phyloP scores from a whole-genome alignment of 2,888 invertebrate species.

The Zygaena filipendulae region DNA sequence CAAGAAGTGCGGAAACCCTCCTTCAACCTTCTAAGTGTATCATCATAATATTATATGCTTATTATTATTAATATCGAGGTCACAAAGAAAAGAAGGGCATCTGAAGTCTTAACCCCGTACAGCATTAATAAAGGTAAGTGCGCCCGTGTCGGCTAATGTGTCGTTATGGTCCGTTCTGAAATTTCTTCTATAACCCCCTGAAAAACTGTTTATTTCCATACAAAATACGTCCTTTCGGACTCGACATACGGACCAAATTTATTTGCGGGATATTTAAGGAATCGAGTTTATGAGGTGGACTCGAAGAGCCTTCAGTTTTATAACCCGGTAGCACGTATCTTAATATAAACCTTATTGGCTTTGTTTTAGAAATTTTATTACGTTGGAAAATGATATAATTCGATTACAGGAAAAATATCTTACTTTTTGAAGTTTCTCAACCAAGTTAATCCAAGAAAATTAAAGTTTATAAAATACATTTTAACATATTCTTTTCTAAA shows the following conservation, averaged over 20 bases:
- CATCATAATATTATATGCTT: too few species aligned
- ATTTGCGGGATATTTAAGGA: slow-evolving; percentile 13
- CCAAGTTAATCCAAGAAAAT: too few species aligned
- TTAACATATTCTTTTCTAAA: too few species aligned
- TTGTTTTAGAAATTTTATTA: too few species aligned
- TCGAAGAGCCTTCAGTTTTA: slow-evolving; percentile 43
- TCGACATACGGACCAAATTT: slow-evolving; percentile 25
- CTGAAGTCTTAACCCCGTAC: slow-evolving; percentile 50
- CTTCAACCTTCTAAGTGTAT: too few species aligned
- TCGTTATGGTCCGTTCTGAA: slow-evolving; percentile 57
- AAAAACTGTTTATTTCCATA: slow-evolving; percentile 17
- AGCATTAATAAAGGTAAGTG: slow-evolving; percentile 62
- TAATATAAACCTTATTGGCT: too few species aligned
- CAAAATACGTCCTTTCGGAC: slow-evolving; percentile 22
- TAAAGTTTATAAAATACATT: too few species aligned
- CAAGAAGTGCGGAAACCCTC: too few species aligned
- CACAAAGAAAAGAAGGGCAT: slow-evolving; percentile 19
- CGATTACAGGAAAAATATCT: too few species aligned
- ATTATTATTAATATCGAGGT: slow-evolving; percentile 30
- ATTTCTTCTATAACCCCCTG: slow-evolving; percentile 42
- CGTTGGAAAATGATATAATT: too few species aligned
- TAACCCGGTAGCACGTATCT: too few species aligned
- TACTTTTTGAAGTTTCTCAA: too few species aligned
- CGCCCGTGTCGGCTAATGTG: slow-evolving; percentile 57
- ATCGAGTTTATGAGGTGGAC: slow-evolving; percentile 39